These are phyloP conservation scores for Rapana venosa DNA, from an alignment of 2,888 invertebrate species.

Conservation along the genomic window DNA sequence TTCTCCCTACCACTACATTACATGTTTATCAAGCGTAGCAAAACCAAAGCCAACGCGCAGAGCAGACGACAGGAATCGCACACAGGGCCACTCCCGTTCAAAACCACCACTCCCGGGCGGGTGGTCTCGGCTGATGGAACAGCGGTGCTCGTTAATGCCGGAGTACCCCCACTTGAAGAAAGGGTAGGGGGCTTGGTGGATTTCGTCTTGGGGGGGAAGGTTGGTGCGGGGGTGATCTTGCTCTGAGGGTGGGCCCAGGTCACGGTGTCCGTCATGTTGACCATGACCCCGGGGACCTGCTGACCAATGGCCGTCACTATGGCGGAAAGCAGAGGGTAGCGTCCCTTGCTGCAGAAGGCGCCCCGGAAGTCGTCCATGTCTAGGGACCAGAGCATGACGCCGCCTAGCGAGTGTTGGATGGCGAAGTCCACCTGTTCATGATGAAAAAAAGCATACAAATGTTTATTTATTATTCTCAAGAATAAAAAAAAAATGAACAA, in stretches of 20 bases:
- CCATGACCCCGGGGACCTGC: conserved; percentile 38
- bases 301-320: conserved; percentile 53
- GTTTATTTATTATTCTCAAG: no score
- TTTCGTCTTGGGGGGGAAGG: neutral
- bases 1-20: neutral
- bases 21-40: neutral
- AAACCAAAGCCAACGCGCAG: neutral
- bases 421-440: conserved; percentile 84
- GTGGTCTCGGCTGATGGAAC: neutral
- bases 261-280: neutral
- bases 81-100: neutral
- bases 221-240: neutral
- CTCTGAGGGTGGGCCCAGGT: conserved; percentile 23
- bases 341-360: conserved; percentile 62
- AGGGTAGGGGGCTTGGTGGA: neutral
- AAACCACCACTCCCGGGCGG: neutral
- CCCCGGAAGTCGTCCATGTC: conserved; percentile 73
- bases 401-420: conserved; percentile 84
- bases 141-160: neutral
- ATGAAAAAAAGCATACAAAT: neutral
- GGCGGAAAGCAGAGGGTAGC: conserved; percentile 64
- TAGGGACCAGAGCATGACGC: conserved; percentile 71
- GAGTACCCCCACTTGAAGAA: neutral
- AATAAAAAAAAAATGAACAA: no score
- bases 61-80: neutral